These are phyloP conservation scores for Carollia perspicillata DNA, from an alignment of 2,113 vertebrate genomes.

Conservation along the genomic window DNA sequence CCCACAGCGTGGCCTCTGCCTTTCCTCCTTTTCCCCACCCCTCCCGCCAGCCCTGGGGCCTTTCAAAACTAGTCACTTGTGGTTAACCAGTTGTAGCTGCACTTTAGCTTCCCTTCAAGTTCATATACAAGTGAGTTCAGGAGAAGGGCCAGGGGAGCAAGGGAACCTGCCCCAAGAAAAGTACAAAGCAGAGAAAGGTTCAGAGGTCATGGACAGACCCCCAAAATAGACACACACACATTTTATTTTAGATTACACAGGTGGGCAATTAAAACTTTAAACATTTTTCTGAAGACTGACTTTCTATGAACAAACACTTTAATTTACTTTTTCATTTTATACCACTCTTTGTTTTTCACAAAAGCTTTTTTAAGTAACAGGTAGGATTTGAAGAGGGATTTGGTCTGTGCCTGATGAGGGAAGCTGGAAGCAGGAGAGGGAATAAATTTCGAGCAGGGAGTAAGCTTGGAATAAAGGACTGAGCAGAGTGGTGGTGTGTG, in stretches of 20 bases:
- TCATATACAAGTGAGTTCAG: not conserved
- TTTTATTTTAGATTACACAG: not conserved
- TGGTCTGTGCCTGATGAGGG: not conserved
- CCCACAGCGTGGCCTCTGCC: slow-evolving; percentile 32
- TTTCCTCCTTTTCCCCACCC: not conserved
- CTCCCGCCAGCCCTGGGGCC: not conserved
- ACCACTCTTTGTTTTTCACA: not conserved
- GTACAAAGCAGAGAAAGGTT: not conserved
- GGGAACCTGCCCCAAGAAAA: not conserved
- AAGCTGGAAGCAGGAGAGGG: not conserved
- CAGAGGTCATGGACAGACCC: not conserved
- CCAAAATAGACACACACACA: not conserved
- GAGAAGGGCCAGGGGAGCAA: not conserved
- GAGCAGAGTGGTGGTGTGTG: not conserved
- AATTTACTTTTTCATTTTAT: not conserved
- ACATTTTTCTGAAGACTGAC: not conserved
- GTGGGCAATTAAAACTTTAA: not conserved
- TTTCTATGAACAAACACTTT: not conserved
- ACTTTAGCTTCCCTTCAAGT: not conserved
- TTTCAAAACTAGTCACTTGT: slow-evolving; percentile 49
- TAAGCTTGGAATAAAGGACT: not conserved
- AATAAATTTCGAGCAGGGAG: too few species aligned
- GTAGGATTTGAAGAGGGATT: not conserved
- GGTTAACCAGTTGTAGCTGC: not conserved
- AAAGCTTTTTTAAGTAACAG: not conserved